Base-by-base conservation (phyloP, 2,888 invertebrate species). In the Plebejus melissa region DNA sequence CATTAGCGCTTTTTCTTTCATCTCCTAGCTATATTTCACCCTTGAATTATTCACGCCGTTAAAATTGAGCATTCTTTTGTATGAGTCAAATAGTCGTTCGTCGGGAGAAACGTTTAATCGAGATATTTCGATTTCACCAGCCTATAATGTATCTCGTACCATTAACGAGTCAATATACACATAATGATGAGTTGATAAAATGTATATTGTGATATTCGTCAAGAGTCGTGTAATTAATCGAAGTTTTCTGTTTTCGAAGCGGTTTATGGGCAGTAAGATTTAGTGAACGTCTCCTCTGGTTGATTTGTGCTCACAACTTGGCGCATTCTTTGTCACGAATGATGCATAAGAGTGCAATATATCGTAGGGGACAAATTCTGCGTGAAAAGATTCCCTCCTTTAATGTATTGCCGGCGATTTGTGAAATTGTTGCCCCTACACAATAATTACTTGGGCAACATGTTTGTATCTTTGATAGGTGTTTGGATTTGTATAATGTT, bases 131-230 rank as follows among this genome's bases (percentile, higher is more conserved):
- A 83, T 89, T 85, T 92, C 92, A 85, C 83, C 92, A 87, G 90
- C 85, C 88, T 87, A 89, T 88, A 90, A 65, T 65, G 89, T 82
- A 84, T 87, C 86, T 81, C 81, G 84, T 84, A 85, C 88, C 91
- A 92, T 93, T 92, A 91, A 92, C 88, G 88, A 88, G 90, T 90
- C 92, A 92, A 90, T 91, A 81, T 87, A 81, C 82, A 85, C 90
- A 88, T 91, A 92, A 92, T 93, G 90, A 91, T 88, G 89, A 91
- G 85, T 86, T 84, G 90, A 92, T 91, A 92, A 92, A 90, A 91
- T 90, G 88, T 91, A 90, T 90, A 92, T 88, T 87, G 90, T 87
- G 86, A 84, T 85, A 87, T 90, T 88, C 89, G 86, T 91, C 90
- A 89, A 86, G 86, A 85, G 84, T 83, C 84, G 82, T 80, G 88